These are phyloP conservation scores for Protobothrops flavoviridis DNA, from an alignment of 2,113 vertebrate species.

Conservation along the genomic window DNA sequence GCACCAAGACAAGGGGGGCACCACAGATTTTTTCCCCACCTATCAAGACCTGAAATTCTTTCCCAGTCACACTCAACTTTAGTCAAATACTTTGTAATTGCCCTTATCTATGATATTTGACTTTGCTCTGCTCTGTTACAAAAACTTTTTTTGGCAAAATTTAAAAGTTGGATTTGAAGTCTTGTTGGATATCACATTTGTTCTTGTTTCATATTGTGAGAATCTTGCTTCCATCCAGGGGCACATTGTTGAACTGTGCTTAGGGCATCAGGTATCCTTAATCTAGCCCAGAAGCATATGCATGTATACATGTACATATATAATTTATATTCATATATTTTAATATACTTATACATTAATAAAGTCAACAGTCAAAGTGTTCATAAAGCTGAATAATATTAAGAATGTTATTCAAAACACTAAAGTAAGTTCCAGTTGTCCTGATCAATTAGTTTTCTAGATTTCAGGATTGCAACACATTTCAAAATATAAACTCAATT, in stretches of 20 bases:
- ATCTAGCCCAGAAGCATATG: neutral
- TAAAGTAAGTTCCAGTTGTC: neutral
- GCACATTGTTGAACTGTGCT: neutral
- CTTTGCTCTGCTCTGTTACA: neutral
- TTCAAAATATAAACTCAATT: neutral
- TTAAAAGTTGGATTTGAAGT: neutral
- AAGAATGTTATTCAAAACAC: neutral
- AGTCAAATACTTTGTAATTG: neutral
- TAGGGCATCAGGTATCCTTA: neutral
- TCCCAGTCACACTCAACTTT: neutral
- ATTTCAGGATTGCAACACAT: neutral
- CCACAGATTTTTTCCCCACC: neutral
- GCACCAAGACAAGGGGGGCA: neutral
- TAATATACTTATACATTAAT: neutral
- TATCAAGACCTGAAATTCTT: neutral
- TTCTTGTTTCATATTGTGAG: neutral
- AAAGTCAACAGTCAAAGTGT: conserved; percentile 17
- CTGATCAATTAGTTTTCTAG: neutral
- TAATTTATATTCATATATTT: neutral
- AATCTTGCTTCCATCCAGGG: neutral
- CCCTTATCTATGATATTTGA: neutral
- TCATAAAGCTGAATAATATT: conserved; percentile 11
- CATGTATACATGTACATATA: neutral
- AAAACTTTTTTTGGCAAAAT: neutral
- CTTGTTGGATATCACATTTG: neutral